phyloP scores from a whole-genome alignment of 2,888 invertebrate species.

The Brenthis daphne region DNA sequence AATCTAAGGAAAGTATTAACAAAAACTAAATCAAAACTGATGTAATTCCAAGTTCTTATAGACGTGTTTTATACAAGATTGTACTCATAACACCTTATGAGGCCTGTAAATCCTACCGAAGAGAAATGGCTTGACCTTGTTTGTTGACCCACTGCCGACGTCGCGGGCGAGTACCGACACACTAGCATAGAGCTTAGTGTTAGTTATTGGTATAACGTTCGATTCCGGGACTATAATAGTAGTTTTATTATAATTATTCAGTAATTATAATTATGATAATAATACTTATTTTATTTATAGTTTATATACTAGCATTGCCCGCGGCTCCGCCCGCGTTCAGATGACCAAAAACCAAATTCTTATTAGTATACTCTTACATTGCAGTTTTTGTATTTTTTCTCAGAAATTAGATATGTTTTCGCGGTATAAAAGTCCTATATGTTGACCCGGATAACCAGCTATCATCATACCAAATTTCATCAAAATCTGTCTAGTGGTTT shows the following conservation, averaged over 20 bases:
- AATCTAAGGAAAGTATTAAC: no score
- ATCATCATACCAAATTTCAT: no score
- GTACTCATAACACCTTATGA: constrained; percentile 25
- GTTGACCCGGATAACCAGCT: no score
- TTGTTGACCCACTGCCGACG: constrained; percentile 79
- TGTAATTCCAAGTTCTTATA: background rate
- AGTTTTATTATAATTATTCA: background rate
- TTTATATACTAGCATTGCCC: no score
- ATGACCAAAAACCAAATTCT: no score
- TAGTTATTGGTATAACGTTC: constrained; percentile 10
- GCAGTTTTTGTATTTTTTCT: no score
- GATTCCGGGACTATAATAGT: constrained; percentile 2
- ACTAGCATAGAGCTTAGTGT: constrained; percentile 26
- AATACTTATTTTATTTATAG: no score
- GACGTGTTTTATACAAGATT: constrained; percentile 1
- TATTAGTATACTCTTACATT: no score
- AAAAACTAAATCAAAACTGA: constrained; percentile 6
- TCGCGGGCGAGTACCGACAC: constrained; percentile 69
- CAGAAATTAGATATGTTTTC: no score
- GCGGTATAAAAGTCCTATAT: no score
- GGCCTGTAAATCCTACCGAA: constrained; percentile 35
- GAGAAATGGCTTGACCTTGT: constrained; percentile 81
- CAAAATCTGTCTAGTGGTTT: no score
- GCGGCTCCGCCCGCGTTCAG: no score
- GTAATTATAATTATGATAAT: background rate